Evolutionary conservation across 1,140 invertebrate species (phyloP), one percentile per base, ranked within the genome.

Genomic region (Brachionus rotundiformis): DNA sequence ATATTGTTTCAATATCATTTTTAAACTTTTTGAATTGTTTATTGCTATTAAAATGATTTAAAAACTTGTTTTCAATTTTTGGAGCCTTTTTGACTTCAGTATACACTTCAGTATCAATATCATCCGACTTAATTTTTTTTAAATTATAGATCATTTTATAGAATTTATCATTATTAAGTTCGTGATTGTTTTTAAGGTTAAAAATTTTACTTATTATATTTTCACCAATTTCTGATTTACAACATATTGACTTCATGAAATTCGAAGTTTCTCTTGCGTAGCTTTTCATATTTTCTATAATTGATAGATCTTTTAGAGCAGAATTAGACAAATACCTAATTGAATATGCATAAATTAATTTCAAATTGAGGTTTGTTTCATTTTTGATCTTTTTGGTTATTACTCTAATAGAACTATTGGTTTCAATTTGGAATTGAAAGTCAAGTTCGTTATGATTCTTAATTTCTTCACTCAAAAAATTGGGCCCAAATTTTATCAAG

Each of bases 361-460:
- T 59, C 7, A n/a, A 11, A 59, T 59, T 59, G 10, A 5, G 11
- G 11, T 16, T 59, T n/a, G 25, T 59, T 1, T 59, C 49, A 23
- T 59, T 59, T 27, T 19, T 23, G 7, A 59, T 1, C 10, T 59
- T 59, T 59, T 59, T 59, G 13, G 16, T 59, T 59, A 59, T 59
- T 4, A 59, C 49, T 23, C 49, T 19, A n/a, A 59, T 59, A 2
- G 49, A 59, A 59, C 10, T 3, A 27, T 19, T 23, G 11, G 49
- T 59, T 59, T 59, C 49, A 8, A 59, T 59, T 59, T 59, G 49
- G 19, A 59, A 59, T 59, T 59, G 49, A 59, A 59, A 59, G 19
- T n/a, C 13, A 59, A 59, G 19, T 25, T 59, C 49, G 8, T 59
- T 25, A n/a, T 19, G 25, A 8, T 59, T 5, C 13, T 8, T 23